phyloP scores from a whole-genome alignment of 2,888 invertebrate genomes.

The Amphimallon solstitiale region DNA sequence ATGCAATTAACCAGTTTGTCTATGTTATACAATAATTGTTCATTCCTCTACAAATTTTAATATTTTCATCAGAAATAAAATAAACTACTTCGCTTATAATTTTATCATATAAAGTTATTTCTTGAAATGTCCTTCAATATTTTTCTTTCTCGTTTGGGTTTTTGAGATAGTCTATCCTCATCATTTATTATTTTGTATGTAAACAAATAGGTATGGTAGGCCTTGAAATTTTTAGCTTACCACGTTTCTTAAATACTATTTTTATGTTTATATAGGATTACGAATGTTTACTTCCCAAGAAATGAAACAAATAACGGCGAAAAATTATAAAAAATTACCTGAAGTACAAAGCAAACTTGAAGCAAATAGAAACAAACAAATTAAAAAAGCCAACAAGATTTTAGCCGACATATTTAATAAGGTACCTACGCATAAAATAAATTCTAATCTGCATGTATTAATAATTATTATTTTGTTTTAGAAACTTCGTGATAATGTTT shows the following conservation, averaged over 20 bases:
- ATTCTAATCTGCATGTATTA: background rate
- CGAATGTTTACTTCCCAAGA: constrained; percentile 67
- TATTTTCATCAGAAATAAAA: too few species aligned
- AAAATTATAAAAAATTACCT: constrained; percentile 75
- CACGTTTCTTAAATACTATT: constrained; percentile 17
- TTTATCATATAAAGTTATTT: too few species aligned
- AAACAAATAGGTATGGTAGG: background rate
- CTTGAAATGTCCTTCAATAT: too few species aligned
- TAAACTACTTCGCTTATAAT: too few species aligned
- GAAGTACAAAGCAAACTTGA: constrained; percentile 75
- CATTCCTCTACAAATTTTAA: too few species aligned
- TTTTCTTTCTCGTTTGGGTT: too few species aligned
- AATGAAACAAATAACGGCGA: constrained; percentile 70
- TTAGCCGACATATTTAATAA: constrained; percentile 81
- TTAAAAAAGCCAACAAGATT: constrained; percentile 74
- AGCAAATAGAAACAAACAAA: constrained; percentile 68
- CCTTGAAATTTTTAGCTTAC: background rate
- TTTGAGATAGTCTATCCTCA: too few species aligned
- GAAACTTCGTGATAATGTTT: constrained; percentile 75
- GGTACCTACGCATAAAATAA: constrained; percentile 65
- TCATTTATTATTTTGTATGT: too few species aligned
- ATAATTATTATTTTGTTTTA: constrained; percentile 57
- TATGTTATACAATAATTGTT: too few species aligned
- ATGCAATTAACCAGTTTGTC: too few species aligned
- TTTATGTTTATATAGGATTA: constrained; percentile 58